Base-by-base conservation (phyloP, 2,797 vertebrate genomes). In the Telmatherina bonti region DNA sequence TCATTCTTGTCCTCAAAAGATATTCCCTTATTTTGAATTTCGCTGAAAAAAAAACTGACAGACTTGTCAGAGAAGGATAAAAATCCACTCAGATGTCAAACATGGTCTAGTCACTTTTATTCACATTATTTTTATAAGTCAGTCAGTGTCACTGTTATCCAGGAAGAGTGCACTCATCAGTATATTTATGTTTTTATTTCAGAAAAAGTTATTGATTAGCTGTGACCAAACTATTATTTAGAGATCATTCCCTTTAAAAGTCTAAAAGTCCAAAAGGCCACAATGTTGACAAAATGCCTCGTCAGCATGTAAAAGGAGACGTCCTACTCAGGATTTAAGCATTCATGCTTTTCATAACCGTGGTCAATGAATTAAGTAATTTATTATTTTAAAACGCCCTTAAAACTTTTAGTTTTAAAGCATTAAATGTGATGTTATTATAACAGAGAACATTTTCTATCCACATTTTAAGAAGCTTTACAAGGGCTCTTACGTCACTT, bases 401-500 rank as follows among this genome's bases (percentile, higher is more conserved):
- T 18, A 20, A 20, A 20, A 20, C 2, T 22, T 47, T 47, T 47
- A n/a, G n/a, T 47, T 47, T 20, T 10, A n/a, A n/a, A 9, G 7
- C 8, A 20, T 45, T 47, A 47, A 11, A n/a, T 22, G 18, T 2
- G 1, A 24, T n/a, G 9, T 56, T 30, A 66, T 62, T 38, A 1
- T 13, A 2, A 63, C 3, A 1, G 31, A 49, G 53, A 35, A n/a
- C 68, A 60, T 1, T 62, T 62, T 30, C 27, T 1, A 9, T 31
- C 27, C 22, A 36, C 33, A 18, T 67, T 58, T 6, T 74, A 53
- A 78, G 68, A 70, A 88, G 45, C 78, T 87, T 86, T 77, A 35
- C 79, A 76, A 66, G 64, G 20, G 35, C 41, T 1, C 1, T 16
- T 20, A 70, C 87, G 86, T 91, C 90, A 93, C 84, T 88, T 93